These are phyloP conservation scores for Cottoperca gobio DNA, from an alignment of 2,797 vertebrate species.

Conservation along the genomic window DNA sequence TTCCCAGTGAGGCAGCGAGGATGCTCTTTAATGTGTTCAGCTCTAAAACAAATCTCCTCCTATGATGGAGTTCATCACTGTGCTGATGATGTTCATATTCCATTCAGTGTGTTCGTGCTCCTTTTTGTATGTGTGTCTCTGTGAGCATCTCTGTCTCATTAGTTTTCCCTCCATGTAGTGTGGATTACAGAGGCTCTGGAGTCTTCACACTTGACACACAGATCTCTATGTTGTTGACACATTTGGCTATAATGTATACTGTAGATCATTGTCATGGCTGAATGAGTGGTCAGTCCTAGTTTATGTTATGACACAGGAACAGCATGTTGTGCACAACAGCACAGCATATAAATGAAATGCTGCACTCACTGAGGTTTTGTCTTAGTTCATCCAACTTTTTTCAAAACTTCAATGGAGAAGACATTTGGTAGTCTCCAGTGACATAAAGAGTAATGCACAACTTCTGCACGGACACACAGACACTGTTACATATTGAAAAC, in stretches of 20 bases:
- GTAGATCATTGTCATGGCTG: background rate
- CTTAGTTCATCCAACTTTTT: background rate
- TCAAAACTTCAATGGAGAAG: background rate
- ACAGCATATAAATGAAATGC: background rate
- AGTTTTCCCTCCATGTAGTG: slow-evolving; percentile 9
- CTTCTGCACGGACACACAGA: background rate
- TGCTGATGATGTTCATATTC: background rate
- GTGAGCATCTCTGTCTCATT: slow-evolving; percentile 3
- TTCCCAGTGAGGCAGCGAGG: background rate
- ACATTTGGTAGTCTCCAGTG: background rate
- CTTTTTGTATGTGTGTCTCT: background rate
- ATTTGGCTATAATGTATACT: background rate
- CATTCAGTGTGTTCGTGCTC: background rate
- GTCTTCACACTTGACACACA: background rate
- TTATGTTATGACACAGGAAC: background rate
- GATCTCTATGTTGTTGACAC: background rate
- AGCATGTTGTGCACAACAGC: too few species aligned
- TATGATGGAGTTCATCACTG: background rate
- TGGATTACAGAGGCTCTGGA: slow-evolving; percentile 4
- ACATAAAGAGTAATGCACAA: background rate
- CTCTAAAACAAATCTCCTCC: slow-evolving; percentile 27
- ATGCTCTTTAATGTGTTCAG: slow-evolving; percentile 6
- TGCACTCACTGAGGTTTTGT: slow-evolving; percentile 2
- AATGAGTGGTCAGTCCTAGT: background rate
- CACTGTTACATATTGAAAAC: background rate